These are phyloP conservation scores for Xenotilapia longispinis DNA, from an alignment of 2,113 vertebrate species.

Conservation along the genomic window DNA sequence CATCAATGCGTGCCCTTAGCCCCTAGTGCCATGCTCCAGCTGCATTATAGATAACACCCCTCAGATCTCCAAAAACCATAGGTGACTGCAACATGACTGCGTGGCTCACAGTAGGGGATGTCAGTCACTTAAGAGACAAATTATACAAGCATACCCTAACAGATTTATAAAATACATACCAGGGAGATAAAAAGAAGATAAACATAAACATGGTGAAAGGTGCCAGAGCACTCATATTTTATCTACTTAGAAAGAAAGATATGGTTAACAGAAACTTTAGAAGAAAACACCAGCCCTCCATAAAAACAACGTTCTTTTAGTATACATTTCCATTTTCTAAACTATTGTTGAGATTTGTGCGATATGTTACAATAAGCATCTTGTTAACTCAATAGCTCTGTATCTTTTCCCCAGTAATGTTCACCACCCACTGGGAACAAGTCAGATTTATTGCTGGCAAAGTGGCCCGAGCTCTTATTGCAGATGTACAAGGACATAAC, in stretches of 20 bases:
- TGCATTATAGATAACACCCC: conserved; percentile 38
- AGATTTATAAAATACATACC: neutral
- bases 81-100: conserved; percentile 8
- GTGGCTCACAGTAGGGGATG: neutral
- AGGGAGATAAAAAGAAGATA: neutral
- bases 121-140: neutral
- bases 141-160: neutral
- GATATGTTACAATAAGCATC: neutral
- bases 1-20: conserved; percentile 30
- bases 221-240: neutral
- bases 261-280: neutral
- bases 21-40: conserved; percentile 21
- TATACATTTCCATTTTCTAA: neutral
- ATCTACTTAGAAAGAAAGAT: neutral
- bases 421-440: neutral
- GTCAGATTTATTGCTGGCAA: neutral
- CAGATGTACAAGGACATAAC: neutral
- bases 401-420: neutral
- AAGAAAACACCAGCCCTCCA: neutral
- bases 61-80: conserved; percentile 19
- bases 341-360: neutral
- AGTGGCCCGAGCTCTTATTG: neutral
- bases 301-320: neutral
- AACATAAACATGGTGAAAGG: neutral
- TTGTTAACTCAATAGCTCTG: neutral